Percentiles rank a stretch among this genome's conserved stretches.
Conservation (phyloP, 2,888 invertebrate species). For the Mythimna pallens region DNA sequence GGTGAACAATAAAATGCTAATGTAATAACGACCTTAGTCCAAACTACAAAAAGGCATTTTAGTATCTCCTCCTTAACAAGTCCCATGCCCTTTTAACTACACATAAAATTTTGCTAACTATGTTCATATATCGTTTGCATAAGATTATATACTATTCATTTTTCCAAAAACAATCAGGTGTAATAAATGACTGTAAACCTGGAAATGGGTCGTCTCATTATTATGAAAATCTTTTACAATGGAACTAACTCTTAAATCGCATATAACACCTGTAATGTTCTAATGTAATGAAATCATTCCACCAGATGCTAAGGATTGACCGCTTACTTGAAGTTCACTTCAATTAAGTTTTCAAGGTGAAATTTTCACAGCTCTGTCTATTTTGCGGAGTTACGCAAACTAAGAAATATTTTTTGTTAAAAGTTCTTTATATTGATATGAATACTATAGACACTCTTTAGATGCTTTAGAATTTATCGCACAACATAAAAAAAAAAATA, state of each 20-base stretch:
- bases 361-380: too few relatives aligned
- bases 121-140: background rate
- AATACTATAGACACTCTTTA: too few relatives aligned
- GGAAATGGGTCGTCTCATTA: background rate
- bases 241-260: background rate
- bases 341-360: too few relatives aligned
- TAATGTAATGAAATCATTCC: too few relatives aligned
- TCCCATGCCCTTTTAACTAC: constrained; percentile 17
- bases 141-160: constrained; percentile 13
- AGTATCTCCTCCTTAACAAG: background rate
- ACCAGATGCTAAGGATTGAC: too few relatives aligned
- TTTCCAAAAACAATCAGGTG: constrained; percentile 12
- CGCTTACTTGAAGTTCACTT: too few relatives aligned
- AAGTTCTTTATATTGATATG: too few relatives aligned
- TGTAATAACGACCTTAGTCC: background rate
- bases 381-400: too few relatives aligned
- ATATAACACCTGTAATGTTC: too few relatives aligned
- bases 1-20: background rate
- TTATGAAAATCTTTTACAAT: background rate
- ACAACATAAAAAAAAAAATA: too few relatives aligned
- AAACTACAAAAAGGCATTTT: background rate
- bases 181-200: background rate
- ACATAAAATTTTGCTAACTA: constrained; percentile 28
- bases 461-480: too few relatives aligned
- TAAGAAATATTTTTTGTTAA: too few relatives aligned